Evolutionary conservation across 2,888 invertebrate species (phyloP).

Genomic region (Oscheius sp.): DNA sequence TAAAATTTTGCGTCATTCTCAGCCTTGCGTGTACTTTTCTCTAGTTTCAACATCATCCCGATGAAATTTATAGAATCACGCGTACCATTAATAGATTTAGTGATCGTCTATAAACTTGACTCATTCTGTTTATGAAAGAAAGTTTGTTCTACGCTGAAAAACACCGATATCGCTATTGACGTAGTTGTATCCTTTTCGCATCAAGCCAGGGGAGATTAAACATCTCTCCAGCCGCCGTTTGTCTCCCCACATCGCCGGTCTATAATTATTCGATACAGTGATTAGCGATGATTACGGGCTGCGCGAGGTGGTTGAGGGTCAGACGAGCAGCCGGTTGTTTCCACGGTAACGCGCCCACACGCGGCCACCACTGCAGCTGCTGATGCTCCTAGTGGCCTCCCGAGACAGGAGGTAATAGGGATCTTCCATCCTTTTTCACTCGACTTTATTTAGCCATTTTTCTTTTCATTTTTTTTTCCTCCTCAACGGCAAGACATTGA

Average conservation of each 20-base stretch:
- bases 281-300: slow-evolving; percentile 4
- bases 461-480: background rate
- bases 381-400: slow-evolving; percentile 7
- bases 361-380: slow-evolving; percentile 15
- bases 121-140: too few relatives aligned
- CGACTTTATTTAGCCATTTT: background rate
- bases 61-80: too few relatives aligned
- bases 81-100: too few relatives aligned
- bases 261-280: slow-evolving; percentile 12
- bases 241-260: background rate
- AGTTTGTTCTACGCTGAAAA: background rate
- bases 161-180: background rate
- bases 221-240: background rate
- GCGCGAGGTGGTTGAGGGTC: slow-evolving; percentile 16
- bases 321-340: slow-evolving; percentile 21
- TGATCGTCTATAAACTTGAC: background rate
- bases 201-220: background rate
- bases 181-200: background rate
- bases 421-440: background rate
- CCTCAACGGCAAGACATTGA: slow-evolving; percentile 17
- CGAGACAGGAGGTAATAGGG: background rate
- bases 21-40: too few relatives aligned
- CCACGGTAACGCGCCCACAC: slow-evolving; percentile 19
- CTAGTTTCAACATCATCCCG: too few relatives aligned
- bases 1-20: too few relatives aligned